Evolutionary conservation across 2,888 invertebrate genomes (phyloP), one percentile per base, ranked within the genome.

Genomic region (Bhutanitis thaidina): DNA sequence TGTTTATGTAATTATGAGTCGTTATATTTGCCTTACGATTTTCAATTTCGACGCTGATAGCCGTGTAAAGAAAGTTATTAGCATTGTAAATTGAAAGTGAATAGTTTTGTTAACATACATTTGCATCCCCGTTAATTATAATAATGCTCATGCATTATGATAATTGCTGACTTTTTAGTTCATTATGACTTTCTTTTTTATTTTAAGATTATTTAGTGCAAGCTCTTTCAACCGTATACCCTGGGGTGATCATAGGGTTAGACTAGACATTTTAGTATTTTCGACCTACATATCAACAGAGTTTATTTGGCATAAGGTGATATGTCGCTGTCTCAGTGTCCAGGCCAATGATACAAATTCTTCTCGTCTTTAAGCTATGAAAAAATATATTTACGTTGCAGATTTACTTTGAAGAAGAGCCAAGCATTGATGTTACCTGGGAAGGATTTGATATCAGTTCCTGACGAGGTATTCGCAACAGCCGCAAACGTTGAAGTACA

Each of bases 401-500:
- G 90, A 58, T 90, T 80, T 60, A 83, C 87, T 0, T 62, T 91
- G 53, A 85, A 87, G 56, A 90, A 87, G 58, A 81, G 78, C 43
- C 88, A 89, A 65, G 77, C 93, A 0, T 70, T 94, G 39, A 91
- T 92, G 77, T 63, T 94, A 59, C 90, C 92, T 9, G 90, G 91
- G 51, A 93, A 94, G 64, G 92, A 93, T 43, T 69, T 96, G 30
- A 69, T 82, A 0, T 71, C 86, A 7, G 88, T 97, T 13, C 96
- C 97, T 0, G 92, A 92, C 10, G 90, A 93, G 47, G 91, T 96
- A 14, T 94, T 96, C 71, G 79, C 90, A 50, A 87, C 93, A 50
- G 97, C 96, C 2, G 90, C 89, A 9, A 91, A 91, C 46, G 95
- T 94, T 0, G 92, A 93, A 55, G 94, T 96, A 7, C 92, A 92